phyloP scores from a whole-genome alignment of 2,888 invertebrate genomes.

The Nomada ferruginata region DNA sequence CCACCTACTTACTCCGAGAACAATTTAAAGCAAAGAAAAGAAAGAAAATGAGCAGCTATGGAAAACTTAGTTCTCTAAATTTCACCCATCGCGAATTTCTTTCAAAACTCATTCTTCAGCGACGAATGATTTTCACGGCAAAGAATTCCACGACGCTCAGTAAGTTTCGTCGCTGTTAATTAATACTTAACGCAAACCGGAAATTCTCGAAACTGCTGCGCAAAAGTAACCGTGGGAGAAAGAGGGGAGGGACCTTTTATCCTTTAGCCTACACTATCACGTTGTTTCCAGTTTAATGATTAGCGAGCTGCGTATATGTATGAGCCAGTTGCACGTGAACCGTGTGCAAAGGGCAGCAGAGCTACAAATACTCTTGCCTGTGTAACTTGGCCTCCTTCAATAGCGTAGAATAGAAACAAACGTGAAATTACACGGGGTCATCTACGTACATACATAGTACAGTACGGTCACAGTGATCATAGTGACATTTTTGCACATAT shows the following conservation, averaged over 20 bases:
- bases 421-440: not conserved
- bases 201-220: slow-evolving; percentile 46
- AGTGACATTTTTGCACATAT: too few species aligned
- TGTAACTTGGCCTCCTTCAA: not conserved
- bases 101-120: not conserved
- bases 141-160: slow-evolving; percentile 17
- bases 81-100: not conserved
- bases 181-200: slow-evolving; percentile 41
- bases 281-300: slow-evolving; percentile 36
- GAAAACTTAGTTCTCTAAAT: too few species aligned
- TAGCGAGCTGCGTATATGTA: slow-evolving; percentile 15
- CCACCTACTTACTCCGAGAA: too few species aligned
- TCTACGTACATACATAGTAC: not conserved
- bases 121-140: not conserved
- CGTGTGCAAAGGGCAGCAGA: slow-evolving; percentile 8
- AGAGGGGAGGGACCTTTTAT: slow-evolving; percentile 16
- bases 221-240: not conserved
- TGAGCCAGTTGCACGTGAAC: slow-evolving; percentile 13
- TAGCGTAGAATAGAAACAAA: not conserved
- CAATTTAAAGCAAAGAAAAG: too few species aligned
- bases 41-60: too few species aligned
- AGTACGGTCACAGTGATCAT: too few species aligned
- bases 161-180: slow-evolving; percentile 44
- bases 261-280: slow-evolving; percentile 19
- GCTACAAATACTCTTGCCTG: not conserved